Evolutionary conservation across 1,140 invertebrate genomes (phyloP), one percentile per base, ranked within the genome.

Genomic region (Pinna nobilis): DNA sequence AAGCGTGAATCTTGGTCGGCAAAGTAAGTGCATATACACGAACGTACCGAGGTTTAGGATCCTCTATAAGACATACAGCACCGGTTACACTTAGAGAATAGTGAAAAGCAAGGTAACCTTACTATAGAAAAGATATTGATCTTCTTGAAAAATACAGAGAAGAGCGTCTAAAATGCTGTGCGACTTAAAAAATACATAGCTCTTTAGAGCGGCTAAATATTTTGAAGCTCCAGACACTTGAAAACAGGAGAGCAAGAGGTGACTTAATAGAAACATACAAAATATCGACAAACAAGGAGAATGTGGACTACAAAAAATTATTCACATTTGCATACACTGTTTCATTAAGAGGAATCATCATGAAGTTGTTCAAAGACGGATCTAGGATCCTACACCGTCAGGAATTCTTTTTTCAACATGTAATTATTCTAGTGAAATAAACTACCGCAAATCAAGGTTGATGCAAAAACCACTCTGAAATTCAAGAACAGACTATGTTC

Each of bases 191-290:
- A 44, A 44, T 9, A 7, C 7, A 9, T 44, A 7, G 39, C 39
- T 44, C 7, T 44, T 7, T 9, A 44, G 39, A 44, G 18, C 39
- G 18, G 39, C 39, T 44, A 18, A 44, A 44, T 7, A 44, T 44
- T 44, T 7, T 44, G 39, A 44, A 44, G 18, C 18, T 44, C 39
- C 39, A 44, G 39, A 44, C 7, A 44, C 39, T 44, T 44, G 39
- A 44, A 44, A 44, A 44, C 18, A 44, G 39, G 18, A 44, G 39
- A 44, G 39, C 39, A 44, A 44, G 39, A 44, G 39, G 7, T 44
- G 39, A 44, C 39, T 44, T 44, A 44, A 44, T 44, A 44, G 39
- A 44, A 44, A 44, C 39, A 44, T 44, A 44, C 39, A 44, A 44
- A 18, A 44, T 44, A 44, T 44, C 18, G 39, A 44, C 39, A 7